Conservation (phyloP, 2,888 invertebrate species). For the Drosophila neotestacea region DNA sequence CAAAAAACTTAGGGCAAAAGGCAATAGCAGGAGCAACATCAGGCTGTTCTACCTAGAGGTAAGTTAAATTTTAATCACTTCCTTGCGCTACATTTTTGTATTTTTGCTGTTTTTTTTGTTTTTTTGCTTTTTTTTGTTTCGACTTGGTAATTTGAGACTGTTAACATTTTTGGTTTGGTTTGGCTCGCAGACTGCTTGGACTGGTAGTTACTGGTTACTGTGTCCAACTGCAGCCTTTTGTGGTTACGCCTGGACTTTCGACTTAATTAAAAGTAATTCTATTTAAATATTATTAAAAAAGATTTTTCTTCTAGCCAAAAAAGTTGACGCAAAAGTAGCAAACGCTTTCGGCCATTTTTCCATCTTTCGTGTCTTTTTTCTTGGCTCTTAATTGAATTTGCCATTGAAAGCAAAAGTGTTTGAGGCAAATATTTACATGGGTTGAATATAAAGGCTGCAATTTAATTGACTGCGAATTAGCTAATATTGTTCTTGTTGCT, state of each 20-base stretch:
- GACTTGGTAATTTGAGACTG: slow-evolving; percentile 74
- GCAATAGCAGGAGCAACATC: slow-evolving; percentile 11
- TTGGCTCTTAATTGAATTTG: slow-evolving; percentile 55
- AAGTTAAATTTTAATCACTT: slow-evolving; percentile 75
- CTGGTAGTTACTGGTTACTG: background rate
- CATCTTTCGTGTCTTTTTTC: slow-evolving; percentile 20
- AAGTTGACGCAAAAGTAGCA: slow-evolving; percentile 27
- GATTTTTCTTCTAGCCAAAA: slow-evolving; percentile 48
- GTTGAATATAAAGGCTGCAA: slow-evolving; percentile 17
- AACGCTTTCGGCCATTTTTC: slow-evolving; percentile 43
- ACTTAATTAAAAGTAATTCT: slow-evolving; percentile 77
- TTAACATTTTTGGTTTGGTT: slow-evolving; percentile 62
- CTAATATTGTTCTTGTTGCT: slow-evolving; percentile 2
- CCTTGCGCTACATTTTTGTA: slow-evolving; percentile 58
- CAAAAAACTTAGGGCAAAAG: slow-evolving; percentile 36
- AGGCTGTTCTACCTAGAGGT: slow-evolving; percentile 35
- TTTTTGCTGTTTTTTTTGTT: slow-evolving; percentile 8
- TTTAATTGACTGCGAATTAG: slow-evolving; percentile 55
- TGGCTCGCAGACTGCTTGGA: slow-evolving; percentile 28
- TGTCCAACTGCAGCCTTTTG: slow-evolving; percentile 50
- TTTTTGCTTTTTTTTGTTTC: slow-evolving; percentile 31
- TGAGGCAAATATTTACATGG: slow-evolving; percentile 61
- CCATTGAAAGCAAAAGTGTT: slow-evolving; percentile 55
- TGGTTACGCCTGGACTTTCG: slow-evolving; percentile 60
- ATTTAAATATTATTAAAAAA: slow-evolving; percentile 71